These are phyloP conservation scores for Phallusia fumigata DNA, from an alignment of 23 tunicate genomes.

Conservation along the genomic window DNA sequence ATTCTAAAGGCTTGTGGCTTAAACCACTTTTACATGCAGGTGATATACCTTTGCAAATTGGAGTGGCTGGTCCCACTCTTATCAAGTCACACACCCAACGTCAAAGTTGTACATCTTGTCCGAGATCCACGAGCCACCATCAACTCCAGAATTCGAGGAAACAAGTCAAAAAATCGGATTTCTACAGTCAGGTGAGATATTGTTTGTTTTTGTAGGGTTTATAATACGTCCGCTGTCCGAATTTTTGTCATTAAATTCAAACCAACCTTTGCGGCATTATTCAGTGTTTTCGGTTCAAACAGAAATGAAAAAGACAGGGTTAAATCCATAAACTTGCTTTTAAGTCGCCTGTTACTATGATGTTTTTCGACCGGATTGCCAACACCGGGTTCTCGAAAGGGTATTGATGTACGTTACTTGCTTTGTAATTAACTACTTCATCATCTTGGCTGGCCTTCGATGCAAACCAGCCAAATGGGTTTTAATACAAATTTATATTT, in stretches of 20 bases:
- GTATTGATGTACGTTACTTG: no score
- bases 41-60: conserved; percentile 36
- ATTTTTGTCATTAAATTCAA: no score
- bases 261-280: not conserved
- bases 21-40: not conserved
- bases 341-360: no score
- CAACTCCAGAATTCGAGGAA: not conserved
- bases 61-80: conserved; percentile 34
- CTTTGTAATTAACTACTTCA: no score
- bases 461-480: no score
- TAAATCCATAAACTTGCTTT: no score
- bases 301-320: not conserved
- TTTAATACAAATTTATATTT: no score
- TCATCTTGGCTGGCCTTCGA: no score
- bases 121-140: conserved; percentile 40
- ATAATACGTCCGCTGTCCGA: no score
- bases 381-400: no score
- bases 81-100: not conserved
- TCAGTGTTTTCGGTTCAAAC: not conserved
- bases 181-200: not conserved
- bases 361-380: no score
- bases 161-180: not conserved
- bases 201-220: not conserved
- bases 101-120: conserved; percentile 40
- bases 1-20: no score